Evolutionary conservation across 2,888 invertebrate genomes (phyloP), one percentile per base, ranked within the genome.

Genomic region (Lasioglossum calceatum): DNA sequence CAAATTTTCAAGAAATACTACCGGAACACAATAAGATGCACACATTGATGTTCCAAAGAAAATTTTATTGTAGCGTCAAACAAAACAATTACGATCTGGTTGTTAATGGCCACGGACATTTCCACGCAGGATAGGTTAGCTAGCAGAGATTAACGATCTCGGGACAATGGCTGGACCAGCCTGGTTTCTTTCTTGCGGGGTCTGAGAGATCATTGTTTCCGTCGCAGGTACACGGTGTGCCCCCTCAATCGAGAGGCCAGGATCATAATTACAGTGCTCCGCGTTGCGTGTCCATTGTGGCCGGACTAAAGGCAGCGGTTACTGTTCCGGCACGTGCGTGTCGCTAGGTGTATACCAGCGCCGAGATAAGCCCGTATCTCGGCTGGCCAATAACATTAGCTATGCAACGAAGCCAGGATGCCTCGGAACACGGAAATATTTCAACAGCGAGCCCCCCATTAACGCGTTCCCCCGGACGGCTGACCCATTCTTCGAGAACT

Each of bases 301-400:
- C 32, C 27, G 10, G 71, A 76, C 67, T 77, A 84, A 82, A 82
- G 82, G 72, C 71, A 70, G 32, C 74, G 78, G 74, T 82, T 82
- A 74, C 50, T 32, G 84, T 82, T 75, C 39, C 75, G 58, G 74
- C 82, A 82, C 82, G 84, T 71, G 84, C 84, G 84, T 84, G 84
- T 82, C 77, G 76, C 77, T 84, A 27, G 77, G 54, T 70, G 84
- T 84, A 75, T 75, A 77, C 47, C 74, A 23, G 58, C 77, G 36
- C 16, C 77, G 27, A 82, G 84, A 84, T 84, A 84, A 84, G 84
- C 84, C 16, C 47, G n/a, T 82, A 82, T 82, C 82, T 82, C 77
- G 82, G n/a, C 73, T 39, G 75, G 44, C 54, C 76, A 85, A 85
- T 85, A 85, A 84, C 84, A 77, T 84, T 85, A 84, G 73, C 84